Evolutionary conservation across 2,888 invertebrate species (phyloP).

Genomic region (Athripsodes cinereus): DNA sequence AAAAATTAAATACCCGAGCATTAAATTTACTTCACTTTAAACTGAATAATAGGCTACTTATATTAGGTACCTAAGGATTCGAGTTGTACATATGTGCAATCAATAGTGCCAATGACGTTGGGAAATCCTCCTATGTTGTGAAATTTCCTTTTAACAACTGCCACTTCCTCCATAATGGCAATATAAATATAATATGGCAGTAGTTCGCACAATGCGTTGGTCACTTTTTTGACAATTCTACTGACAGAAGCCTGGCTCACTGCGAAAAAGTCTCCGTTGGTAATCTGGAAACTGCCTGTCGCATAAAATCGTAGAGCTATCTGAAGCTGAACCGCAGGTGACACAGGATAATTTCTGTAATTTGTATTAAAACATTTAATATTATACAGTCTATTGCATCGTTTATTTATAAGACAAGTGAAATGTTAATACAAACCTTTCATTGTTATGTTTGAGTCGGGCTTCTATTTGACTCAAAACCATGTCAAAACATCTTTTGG

Average conservation of each 20-base stretch:
- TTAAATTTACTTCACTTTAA: neutral
- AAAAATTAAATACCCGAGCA: constrained; percentile 8
- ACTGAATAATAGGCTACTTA: neutral
- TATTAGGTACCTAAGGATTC: constrained; percentile 21
- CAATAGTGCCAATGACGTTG: constrained; percentile 14
- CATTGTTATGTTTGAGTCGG: too few relatives aligned
- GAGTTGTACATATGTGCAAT: constrained; percentile 32
- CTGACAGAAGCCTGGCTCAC: too few relatives aligned
- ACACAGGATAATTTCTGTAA: too few relatives aligned
- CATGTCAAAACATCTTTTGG: too few relatives aligned
- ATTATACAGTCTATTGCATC: too few relatives aligned
- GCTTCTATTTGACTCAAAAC: too few relatives aligned
- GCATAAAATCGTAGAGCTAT: constrained; percentile 12
- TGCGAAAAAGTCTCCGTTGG: constrained; percentile 30
- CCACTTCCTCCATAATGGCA: neutral
- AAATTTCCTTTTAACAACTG: constrained; percentile 1
- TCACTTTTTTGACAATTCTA: too few relatives aligned
- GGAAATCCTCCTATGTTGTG: constrained; percentile 3
- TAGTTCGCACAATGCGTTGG: too few relatives aligned
- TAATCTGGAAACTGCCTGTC: constrained; percentile 29
- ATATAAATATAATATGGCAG: too few relatives aligned
- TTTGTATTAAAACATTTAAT: too few relatives aligned
- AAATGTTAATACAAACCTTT: too few relatives aligned
- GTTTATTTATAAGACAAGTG: too few relatives aligned
- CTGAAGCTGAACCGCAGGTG: neutral